Base-by-base conservation (phyloP, 2,113 vertebrate genomes). In the Myotis davidii region DNA sequence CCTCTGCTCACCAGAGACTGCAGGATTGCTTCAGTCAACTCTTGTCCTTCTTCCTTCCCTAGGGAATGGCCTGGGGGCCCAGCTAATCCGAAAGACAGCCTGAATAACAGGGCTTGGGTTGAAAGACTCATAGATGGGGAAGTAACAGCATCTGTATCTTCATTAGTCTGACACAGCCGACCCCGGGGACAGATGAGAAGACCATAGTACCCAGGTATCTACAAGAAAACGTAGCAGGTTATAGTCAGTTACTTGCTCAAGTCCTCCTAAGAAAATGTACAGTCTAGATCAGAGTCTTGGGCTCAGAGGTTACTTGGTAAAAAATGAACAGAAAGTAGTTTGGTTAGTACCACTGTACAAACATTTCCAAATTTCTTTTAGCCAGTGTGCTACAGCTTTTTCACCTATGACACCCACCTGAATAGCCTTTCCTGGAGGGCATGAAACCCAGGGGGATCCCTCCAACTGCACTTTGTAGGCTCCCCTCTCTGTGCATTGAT, bases 381-480 rank as follows among this genome's bases (percentile, higher is more conserved):
- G 45, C 52, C 48, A 45, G 25, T 39, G n/a, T 70, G 25, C 14
- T 76, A 13, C 29, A n/a, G 81, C 54, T 50, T 1, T 56, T 59
- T 39, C 37, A 16, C 20, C 85, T 67, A 21, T 2, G 5, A 52
- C 20, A 76, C 67, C 8, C 92, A 99, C 99, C 98, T 99, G 96
- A 95, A 98, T 95, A 85, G 95, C 85, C 34, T 89, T 96, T 52
- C 99, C 99, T 85, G 98, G 98, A 95, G 98, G 98, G 94, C 99
- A 99, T 78, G 98, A 83, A 64, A 97, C 77, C 99, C 99, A 99
- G 6, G 98, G 97, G 88, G 99, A 98, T 21, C 97, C 98, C 65
- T 93, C 91, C n/a, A 98, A 98, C 94, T 97, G 98, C 88, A 99
- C 97, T 65, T 98, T 98, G 85, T 98, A 99, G 25, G 61, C 87